Evolutionary conservation across 2,797 vertebrate species (phyloP).

Genomic region (Serranus cabrilla): DNA sequence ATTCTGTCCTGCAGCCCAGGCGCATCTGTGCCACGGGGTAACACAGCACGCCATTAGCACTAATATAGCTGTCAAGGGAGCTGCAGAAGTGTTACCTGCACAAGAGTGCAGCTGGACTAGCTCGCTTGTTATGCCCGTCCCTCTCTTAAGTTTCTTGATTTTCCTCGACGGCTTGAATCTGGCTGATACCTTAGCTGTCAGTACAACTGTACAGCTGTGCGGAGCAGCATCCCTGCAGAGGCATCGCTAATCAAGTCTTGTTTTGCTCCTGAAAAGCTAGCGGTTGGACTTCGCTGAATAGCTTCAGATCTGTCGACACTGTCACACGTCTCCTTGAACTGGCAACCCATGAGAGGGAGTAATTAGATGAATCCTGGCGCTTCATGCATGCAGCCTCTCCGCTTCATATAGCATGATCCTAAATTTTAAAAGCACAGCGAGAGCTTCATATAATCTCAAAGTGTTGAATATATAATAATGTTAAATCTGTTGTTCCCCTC

Average conservation of each 20-base stretch:
- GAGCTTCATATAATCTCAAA: slow-evolving; percentile 24
- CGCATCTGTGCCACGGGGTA: slow-evolving; percentile 62
- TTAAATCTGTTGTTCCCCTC: slow-evolving; percentile 24
- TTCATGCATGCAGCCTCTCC: slow-evolving; percentile 14
- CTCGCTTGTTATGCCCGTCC: slow-evolving; percentile 59
- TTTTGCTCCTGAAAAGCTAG: slow-evolving; percentile 65
- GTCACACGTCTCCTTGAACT: slow-evolving; percentile 61
- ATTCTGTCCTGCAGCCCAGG: slow-evolving; percentile 55
- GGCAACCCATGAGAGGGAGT: slow-evolving; percentile 55
- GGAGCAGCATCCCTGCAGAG: slow-evolving; percentile 61
- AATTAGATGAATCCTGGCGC: slow-evolving; percentile 54
- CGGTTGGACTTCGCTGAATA: slow-evolving; percentile 57
- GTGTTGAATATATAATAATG: slow-evolving; percentile 28
- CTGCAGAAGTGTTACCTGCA: slow-evolving; percentile 56
- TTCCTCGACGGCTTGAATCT: slow-evolving; percentile 51
- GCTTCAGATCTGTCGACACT: slow-evolving; percentile 61
- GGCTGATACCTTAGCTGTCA: slow-evolving; percentile 58
- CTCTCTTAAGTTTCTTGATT: slow-evolving; percentile 59
- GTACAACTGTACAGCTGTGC: slow-evolving; percentile 56
- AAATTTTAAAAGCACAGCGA: slow-evolving; percentile 25
- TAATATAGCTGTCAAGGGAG: slow-evolving; percentile 83
- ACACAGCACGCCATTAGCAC: slow-evolving; percentile 80
- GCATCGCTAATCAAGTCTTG: slow-evolving; percentile 71
- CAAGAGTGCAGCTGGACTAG: slow-evolving; percentile 45
- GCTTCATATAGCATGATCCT: slow-evolving; percentile 24